phyloP scores from a whole-genome alignment of 2,113 vertebrate genomes.

The Paramisgurnus dabryanus region DNA sequence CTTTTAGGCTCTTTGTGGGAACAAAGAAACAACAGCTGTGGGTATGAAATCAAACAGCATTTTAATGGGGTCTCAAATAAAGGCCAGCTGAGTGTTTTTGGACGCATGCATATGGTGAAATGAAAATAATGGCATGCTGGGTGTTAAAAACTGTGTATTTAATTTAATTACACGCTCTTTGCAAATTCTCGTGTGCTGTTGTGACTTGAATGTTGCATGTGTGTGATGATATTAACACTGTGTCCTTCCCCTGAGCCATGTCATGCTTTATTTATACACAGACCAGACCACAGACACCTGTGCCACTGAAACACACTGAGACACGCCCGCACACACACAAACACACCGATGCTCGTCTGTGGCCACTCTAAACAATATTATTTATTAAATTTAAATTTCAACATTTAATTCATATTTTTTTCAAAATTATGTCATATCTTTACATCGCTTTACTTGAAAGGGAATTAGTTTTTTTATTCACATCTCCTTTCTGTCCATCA shows the following conservation, averaged over 20 bases:
- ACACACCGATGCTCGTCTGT: not conserved
- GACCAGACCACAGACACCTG: conserved; percentile 41
- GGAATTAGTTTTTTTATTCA: too few species aligned
- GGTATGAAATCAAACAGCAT: conserved; percentile 11
- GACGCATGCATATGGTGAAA: not conserved
- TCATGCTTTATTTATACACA: conserved; percentile 46
- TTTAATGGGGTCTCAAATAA: conserved; percentile 1
- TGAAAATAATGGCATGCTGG: not conserved
- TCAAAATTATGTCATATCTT: too few species aligned
- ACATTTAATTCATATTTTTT: too few species aligned
- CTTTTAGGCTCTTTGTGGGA: not conserved
- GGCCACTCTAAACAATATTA: too few species aligned
- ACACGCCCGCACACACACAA: not conserved
- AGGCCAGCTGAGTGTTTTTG: not conserved
- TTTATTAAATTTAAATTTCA: too few species aligned
- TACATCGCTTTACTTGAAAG: too few species aligned
- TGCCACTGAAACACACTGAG: conserved; percentile 25
- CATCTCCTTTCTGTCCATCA: too few species aligned
- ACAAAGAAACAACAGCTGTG: not conserved
- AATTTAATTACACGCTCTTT: not conserved
- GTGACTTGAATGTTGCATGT: not conserved
- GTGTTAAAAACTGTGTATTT: not conserved
- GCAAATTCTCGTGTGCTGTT: not conserved
- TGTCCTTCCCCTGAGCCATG: conserved; percentile 45
- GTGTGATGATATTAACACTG: conserved; percentile 24